Percentiles rank a stretch among this genome's conserved stretches.
phyloP scores from a whole-genome alignment of 2,888 invertebrate genomes.

The Neuroscelio doddi region DNA sequence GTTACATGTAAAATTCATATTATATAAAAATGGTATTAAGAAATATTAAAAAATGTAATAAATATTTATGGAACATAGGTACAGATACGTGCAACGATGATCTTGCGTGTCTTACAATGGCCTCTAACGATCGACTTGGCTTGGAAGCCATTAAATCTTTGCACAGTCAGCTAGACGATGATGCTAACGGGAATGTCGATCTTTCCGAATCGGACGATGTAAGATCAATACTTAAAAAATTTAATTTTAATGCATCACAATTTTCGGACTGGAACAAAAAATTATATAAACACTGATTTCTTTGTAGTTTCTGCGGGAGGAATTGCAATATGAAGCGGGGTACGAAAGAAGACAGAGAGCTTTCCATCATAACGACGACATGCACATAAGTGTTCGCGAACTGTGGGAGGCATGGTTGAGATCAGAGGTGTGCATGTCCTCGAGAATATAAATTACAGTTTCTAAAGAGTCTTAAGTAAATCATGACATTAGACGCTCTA shows the following conservation, averaged over 20 bases:
- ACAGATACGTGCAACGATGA: conserved; percentile 79
- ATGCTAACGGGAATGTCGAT: conserved; percentile 98
- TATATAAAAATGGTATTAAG: neutral
- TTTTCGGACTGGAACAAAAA: conserved; percentile 17
- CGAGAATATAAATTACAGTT: conserved; percentile 1
- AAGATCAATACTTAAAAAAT: no score
- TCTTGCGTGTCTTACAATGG: conserved; percentile 81
- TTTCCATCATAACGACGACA: conserved; percentile 97
- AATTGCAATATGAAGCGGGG: conserved; percentile 95
- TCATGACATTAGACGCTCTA: no score
- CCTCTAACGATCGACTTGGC: conserved; percentile 86
- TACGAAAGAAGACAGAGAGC: conserved; percentile 93
- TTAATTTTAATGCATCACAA: conserved; percentile 9
- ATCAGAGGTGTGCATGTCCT: conserved; percentile 81
- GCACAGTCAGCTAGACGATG: conserved; percentile 96
- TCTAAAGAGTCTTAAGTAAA: conserved; percentile 3
- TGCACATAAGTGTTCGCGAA: conserved; percentile 97
- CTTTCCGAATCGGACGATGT: conserved; percentile 98
- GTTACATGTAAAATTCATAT: no score
- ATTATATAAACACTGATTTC: no score
- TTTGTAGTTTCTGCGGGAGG: conserved; percentile 93
- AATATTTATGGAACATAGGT: conserved; percentile 38
- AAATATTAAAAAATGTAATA: neutral
- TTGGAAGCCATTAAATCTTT: conserved; percentile 94
- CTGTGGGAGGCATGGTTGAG: conserved; percentile 97